Percentiles rank a stretch among this genome's conserved stretches.
Evolutionary conservation across 2,888 invertebrate genomes (phyloP).

Genomic region (Limulus polyphemus): DNA sequence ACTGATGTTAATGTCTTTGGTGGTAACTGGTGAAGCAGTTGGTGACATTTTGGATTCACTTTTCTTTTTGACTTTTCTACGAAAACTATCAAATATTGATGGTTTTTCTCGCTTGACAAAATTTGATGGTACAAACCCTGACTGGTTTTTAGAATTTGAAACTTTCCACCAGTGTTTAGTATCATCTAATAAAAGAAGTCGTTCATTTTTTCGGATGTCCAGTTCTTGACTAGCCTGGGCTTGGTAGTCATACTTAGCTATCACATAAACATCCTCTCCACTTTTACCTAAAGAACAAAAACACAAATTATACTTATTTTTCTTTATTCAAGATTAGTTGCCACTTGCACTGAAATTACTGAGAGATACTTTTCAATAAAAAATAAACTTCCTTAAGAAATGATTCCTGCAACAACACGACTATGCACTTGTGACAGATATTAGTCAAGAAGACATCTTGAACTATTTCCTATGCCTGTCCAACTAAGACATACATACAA

Average conservation of each 20-base stretch:
- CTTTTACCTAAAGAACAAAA: slow-evolving; percentile 18
- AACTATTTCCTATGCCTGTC: no score
- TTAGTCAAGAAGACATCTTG: no score
- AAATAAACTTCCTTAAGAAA: no score
- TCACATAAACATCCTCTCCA: slow-evolving; percentile 69
- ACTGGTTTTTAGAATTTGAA: slow-evolving; percentile 83
- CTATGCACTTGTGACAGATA: no score
- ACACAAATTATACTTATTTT: no score
- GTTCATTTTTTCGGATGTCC: slow-evolving; percentile 92
- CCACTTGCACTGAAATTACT: no score
- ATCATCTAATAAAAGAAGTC: slow-evolving; percentile 88
- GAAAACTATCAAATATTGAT: slow-evolving; percentile 72
- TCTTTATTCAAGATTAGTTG: no score
- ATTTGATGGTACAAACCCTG: slow-evolving; percentile 98
- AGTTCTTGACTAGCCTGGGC: slow-evolving; percentile 96
- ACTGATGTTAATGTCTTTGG: slow-evolving; percentile 27
- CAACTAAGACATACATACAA: no score
- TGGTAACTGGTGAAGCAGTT: slow-evolving; percentile 25
- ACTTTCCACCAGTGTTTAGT: slow-evolving; percentile 99
- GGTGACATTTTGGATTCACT: slow-evolving; percentile 26
- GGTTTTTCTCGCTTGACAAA: slow-evolving; percentile 97
- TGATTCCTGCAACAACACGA: no score
- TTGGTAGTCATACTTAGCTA: slow-evolving; percentile 97
- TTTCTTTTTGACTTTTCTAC: slow-evolving; percentile 25
- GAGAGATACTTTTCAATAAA: no score